Base-by-base conservation (phyloP, 2,113 vertebrate genomes). In the Zapornia atra region DNA sequence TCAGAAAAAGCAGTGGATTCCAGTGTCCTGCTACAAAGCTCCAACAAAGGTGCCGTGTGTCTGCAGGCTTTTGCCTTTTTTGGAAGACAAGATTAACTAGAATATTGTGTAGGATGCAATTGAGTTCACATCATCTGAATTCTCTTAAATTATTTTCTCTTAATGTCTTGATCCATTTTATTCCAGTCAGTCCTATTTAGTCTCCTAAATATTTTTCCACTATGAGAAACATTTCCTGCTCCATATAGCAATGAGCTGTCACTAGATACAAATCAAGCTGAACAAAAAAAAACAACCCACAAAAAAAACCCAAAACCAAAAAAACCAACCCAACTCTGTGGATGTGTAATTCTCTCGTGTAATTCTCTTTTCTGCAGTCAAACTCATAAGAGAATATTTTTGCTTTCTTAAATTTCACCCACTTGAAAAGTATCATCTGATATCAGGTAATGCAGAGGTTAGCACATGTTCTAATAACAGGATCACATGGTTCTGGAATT, bases 1-100 rank as follows among this genome's bases (percentile, higher is more conserved):
- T 94, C 98, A 98, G 97, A 99, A 98, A 64, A 99, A 99, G 94
- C 98, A 98, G 91, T 99, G 99, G 98, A 97, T 99, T 76, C 98
- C 98, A 25, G 98, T 99, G 91, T 98, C 98, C 65, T 99, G 99
- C 97, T 99, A 99, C 95, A 98, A 98, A 93, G 92, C 98, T 89
- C 98, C 98, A 75, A 98, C 98, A 88, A 99, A 99, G 99, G 99
- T 99, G 98, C 22, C 1, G 31, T 73, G 46, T 59, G 4, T 81
- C 86, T 78, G 33, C 51, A 82, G 40, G 22, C 21, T 77, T 69
- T 51, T 10, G 25, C 11, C 1, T 64, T 86, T 86, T 86, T 36
- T 56, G 6, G 1, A 75, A 70, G 65, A 51, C 25, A 53, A 63
- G 20, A 54, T 69, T 33, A 63, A 63, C 31, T 64, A n/a, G 34